A percentile compares a stretch with the other conserved stretches of the same genome.
These are phyloP conservation scores for Idris sp. DNA, from an alignment of 1,140 invertebrate genomes.

Conservation along the genomic window DNA sequence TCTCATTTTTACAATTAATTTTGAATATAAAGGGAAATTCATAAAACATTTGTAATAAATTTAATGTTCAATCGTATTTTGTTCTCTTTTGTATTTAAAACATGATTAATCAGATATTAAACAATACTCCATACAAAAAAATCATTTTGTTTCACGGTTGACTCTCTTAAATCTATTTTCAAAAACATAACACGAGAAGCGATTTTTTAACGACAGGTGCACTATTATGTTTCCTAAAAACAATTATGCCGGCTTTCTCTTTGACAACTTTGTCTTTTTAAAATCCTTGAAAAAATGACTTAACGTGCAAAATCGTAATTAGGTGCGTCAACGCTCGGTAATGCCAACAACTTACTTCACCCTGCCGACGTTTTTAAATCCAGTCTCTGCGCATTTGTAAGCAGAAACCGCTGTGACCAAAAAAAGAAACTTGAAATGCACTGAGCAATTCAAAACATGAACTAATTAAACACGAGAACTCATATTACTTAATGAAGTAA, in stretches of 20 bases:
- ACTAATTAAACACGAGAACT: no score
- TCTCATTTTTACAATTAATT: background rate
- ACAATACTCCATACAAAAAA: background rate
- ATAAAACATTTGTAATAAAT: no score
- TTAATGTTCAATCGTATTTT: no score
- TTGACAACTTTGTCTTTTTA: conserved; percentile 25
- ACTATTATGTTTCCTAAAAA: conserved; percentile 22
- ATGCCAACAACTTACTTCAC: conserved; percentile 29
- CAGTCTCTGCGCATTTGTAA: background rate
- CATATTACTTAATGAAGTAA: no score
- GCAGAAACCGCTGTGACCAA: background rate
- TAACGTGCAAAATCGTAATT: conserved; percentile 41
- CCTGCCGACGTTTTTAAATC: background rate
- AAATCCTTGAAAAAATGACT: conserved; percentile 10
- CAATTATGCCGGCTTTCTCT: conserved; percentile 13
- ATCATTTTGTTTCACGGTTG: background rate
- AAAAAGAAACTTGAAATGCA: background rate
- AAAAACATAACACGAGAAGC: conserved; percentile 32
- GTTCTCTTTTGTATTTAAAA: no score
- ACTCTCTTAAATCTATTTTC: conserved; percentile 16
- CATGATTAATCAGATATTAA: no score
- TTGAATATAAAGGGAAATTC: background rate
- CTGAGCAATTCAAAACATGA: no score
- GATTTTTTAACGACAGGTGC: conserved; percentile 27
- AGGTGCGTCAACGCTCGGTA: conserved; percentile 33